Evolutionary conservation across 2,888 invertebrate species (phyloP), one percentile per base, ranked within the genome.

Genomic region (Myopa tessellatipennis): DNA sequence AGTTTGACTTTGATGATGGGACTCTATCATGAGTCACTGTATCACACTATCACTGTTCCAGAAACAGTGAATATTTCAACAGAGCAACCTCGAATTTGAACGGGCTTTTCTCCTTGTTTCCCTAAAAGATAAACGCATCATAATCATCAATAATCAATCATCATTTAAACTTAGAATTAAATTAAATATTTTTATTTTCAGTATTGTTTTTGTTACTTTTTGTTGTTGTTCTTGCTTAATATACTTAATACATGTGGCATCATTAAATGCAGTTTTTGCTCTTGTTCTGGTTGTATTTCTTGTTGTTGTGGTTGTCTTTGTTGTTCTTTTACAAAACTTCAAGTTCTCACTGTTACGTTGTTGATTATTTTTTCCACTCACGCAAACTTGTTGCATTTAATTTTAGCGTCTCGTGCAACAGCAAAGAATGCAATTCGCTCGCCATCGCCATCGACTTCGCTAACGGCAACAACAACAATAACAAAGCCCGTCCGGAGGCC

Each of bases 321-420:
- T 63, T 74, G 18, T 73, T 73, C 14, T 73, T 68, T 26, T 40
- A 67, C 69, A 55, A 34, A 60, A n/a, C 61, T 77, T 55, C 38
- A 73, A 55, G n/a, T 74, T 75, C 70, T 78, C 67, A 71, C 71
- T 72, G 55, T 70, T 58, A n/a, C n/a, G n/a, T n/a, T 58, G 70
- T 63, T 74, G 75, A 71, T 75, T 72, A 75, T 71, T 67, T 70
- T 61, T 58, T 65, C 65, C 75, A 67, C 75, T 63, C 78, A 78
- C 78, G 78, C 78, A 78, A 78, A 75, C 75, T 78, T 75, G 75
- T 75, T 78, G 78, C 38, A 77, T 77, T 74, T 70, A 77, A 77
- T 69, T 77, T 77, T 58, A 65, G 50, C 67, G 55, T 63, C 74
- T 63, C 67, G 40, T 45, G 70, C 73, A 77, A 71, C 71, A 71